phyloP scores from a whole-genome alignment of 2,888 invertebrate genomes.

The Erannis defoliaria region DNA sequence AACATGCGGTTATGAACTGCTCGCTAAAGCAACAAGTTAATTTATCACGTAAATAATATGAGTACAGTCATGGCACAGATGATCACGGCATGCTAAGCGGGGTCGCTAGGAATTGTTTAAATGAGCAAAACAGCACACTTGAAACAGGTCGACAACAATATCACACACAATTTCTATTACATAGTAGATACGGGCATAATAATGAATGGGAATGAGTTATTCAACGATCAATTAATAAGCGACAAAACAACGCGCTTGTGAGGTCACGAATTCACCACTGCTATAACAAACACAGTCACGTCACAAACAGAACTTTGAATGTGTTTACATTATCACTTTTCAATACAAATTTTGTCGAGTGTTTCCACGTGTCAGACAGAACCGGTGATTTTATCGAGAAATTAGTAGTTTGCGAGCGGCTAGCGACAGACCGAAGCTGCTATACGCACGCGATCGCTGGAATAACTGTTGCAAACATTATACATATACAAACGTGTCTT shows the following conservation, averaged over 20 bases:
- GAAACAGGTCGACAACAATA: constrained; percentile 53
- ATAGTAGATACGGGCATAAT: constrained; percentile 5
- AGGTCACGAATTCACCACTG: constrained; percentile 49
- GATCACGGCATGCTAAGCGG: constrained; percentile 57
- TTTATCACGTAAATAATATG: constrained; percentile 9
- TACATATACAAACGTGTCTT: constrained; percentile 62
- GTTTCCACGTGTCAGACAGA: constrained; percentile 37
- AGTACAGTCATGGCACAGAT: constrained; percentile 51
- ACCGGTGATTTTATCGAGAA: constrained; percentile 33
- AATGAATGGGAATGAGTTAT: constrained; percentile 39
- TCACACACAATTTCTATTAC: constrained; percentile 33
- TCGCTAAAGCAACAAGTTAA: constrained; percentile 1
- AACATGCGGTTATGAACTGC: constrained; percentile 26
- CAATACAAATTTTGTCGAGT: constrained; percentile 30
- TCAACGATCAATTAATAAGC: constrained; percentile 46
- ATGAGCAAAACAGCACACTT: constrained; percentile 54
- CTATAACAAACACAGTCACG: constrained; percentile 43
- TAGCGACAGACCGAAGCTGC: constrained; percentile 56
- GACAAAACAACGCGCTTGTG: constrained; percentile 52
- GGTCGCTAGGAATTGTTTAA: constrained; percentile 59
- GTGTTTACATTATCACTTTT: constrained; percentile 34
- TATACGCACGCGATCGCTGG: constrained; percentile 70
- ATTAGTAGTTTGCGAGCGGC: constrained; percentile 28
- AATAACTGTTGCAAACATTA: constrained; percentile 75
- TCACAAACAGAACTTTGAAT: constrained; percentile 45